Conservation (phyloP, 2,888 invertebrate species). For the Conops quadrifasciatus region DNA sequence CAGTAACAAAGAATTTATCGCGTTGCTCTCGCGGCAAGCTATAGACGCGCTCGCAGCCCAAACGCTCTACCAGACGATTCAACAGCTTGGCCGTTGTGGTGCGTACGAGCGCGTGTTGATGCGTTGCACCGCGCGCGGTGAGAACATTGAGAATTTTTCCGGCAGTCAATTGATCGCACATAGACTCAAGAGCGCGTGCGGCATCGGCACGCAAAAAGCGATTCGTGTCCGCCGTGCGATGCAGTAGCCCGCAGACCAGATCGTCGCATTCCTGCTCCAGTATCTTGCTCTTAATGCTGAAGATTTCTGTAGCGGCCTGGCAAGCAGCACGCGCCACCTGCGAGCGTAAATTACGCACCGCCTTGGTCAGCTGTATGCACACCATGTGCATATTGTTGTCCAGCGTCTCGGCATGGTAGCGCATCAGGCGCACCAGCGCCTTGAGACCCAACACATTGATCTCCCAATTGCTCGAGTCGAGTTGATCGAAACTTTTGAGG, state of each 20-base stretch:
- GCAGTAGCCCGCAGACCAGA: constrained; percentile 80
- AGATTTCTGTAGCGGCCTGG: constrained; percentile 81
- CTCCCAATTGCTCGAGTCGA: constrained; percentile 84
- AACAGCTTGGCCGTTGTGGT: constrained; percentile 84
- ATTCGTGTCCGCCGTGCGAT: constrained; percentile 93
- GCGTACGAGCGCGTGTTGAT: constrained; percentile 88
- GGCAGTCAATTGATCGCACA: constrained; percentile 81
- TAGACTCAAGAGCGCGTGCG: constrained; percentile 76
- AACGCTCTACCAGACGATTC: constrained; percentile 74
- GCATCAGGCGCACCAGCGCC: constrained; percentile 74
- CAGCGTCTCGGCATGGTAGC: constrained; percentile 72
- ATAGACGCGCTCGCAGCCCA: constrained; percentile 78
- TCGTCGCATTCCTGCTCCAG: constrained; percentile 85
- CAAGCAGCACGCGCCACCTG: constrained; percentile 92
- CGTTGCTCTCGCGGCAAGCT: constrained; percentile 78
- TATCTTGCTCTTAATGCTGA: constrained; percentile 70
- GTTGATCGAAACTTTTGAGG: constrained; percentile 71
- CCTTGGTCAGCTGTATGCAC: constrained; percentile 76
- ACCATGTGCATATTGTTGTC: constrained; percentile 75
- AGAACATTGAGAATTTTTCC: constrained; percentile 74
- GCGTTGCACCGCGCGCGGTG: constrained; percentile 75
- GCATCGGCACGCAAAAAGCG: constrained; percentile 92
- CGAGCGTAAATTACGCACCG: constrained; percentile 89
- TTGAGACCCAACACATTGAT: constrained; percentile 77
- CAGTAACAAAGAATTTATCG: constrained; percentile 80